phyloP scores from a whole-genome alignment of 2,888 invertebrate genomes.

The Nipponacmea schrenckii region DNA sequence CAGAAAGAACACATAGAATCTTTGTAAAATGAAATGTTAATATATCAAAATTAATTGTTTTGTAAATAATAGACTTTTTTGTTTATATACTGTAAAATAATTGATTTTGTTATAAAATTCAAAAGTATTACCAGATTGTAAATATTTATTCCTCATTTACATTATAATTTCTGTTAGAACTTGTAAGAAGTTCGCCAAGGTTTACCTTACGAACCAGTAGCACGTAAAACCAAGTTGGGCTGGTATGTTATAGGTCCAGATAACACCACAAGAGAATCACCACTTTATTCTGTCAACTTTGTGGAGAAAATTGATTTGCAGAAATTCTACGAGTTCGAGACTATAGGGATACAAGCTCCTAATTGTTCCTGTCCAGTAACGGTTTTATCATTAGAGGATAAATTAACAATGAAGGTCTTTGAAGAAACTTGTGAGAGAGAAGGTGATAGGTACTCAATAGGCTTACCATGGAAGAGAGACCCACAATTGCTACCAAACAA shows the following conservation, averaged over 20 bases:
- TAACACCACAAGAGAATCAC: not conserved
- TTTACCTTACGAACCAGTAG: slow-evolving; percentile 20
- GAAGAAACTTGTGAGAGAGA: slow-evolving; percentile 16
- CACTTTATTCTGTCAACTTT: not conserved
- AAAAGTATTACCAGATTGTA: too few relatives aligned
- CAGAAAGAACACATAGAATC: too few relatives aligned
- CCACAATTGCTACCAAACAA: too few relatives aligned
- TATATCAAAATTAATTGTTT: too few relatives aligned
- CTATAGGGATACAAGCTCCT: slow-evolving; percentile 18
- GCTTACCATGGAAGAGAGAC: too few relatives aligned
- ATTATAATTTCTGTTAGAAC: too few relatives aligned
- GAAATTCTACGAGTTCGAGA: slow-evolving; percentile 12
- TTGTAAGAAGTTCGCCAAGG: slow-evolving; percentile 10
- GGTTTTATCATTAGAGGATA: slow-evolving; percentile 11
- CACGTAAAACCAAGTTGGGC: slow-evolving; percentile 16
- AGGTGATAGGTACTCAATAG: slow-evolving; percentile 7
- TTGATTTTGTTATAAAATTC: too few relatives aligned
- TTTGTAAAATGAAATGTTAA: too few relatives aligned
- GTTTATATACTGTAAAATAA: too few relatives aligned
- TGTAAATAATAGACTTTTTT: too few relatives aligned
- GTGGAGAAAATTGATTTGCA: slow-evolving; percentile 10
- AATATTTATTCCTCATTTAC: too few relatives aligned
- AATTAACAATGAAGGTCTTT: slow-evolving; percentile 12
- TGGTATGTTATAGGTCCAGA: slow-evolving; percentile 20
- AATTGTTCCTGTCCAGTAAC: slow-evolving; percentile 15